Percentiles rank a stretch among this genome's conserved stretches.
These are phyloP conservation scores for Trachymyrmex cornetzi DNA, from an alignment of 1,140 invertebrate species.

Conservation along the genomic window DNA sequence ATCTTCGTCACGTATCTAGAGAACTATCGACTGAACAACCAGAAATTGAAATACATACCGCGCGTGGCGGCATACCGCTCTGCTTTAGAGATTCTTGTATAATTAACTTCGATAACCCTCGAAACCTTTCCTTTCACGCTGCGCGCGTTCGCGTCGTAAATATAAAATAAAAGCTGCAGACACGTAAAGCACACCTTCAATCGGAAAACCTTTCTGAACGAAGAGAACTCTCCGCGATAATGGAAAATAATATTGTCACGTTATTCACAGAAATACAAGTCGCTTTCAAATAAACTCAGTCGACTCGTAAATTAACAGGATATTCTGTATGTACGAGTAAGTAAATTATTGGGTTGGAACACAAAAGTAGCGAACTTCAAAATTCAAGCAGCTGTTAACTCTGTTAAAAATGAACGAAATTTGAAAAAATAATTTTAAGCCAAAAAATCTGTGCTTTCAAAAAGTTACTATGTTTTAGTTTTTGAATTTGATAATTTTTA, in stretches of 20 bases:
- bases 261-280: background rate
- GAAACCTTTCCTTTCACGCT: background rate
- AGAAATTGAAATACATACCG: conserved; percentile 30
- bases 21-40: background rate
- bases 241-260: background rate
- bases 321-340: background rate
- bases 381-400: too few species aligned
- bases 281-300: conserved; percentile 12
- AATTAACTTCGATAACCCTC: conserved; percentile 24
- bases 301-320: background rate
- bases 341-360: background rate
- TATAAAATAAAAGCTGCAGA: background rate
- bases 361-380: too few species aligned
- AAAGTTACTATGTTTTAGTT: too few species aligned
- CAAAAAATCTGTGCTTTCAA: too few species aligned
- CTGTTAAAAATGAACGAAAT: too few species aligned
- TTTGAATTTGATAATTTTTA: too few species aligned
- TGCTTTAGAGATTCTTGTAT: background rate
- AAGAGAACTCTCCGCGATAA: background rate
- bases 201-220: conserved; percentile 1
- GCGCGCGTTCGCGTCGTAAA: conserved; percentile 11
- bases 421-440: too few species aligned
- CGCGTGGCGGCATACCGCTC: background rate
- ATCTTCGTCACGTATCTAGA: conserved; percentile 10
- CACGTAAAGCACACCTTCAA: background rate